A percentile compares a stretch with the other conserved stretches of the same genome.
These are phyloP conservation scores for Solea solea DNA, from an alignment of 2,113 vertebrate genomes.

Conservation along the genomic window DNA sequence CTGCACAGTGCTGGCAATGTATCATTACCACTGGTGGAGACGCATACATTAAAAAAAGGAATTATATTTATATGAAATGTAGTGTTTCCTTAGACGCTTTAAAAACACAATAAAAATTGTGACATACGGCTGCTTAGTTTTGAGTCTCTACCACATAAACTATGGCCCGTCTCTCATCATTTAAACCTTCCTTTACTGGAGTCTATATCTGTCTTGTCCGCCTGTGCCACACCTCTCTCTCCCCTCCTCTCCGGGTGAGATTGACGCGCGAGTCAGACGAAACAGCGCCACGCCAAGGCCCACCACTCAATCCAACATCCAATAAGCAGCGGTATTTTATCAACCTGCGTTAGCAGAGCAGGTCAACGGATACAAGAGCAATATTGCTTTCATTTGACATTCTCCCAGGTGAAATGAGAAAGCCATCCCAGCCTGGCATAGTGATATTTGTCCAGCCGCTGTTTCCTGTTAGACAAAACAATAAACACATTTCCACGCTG, in stretches of 20 bases:
- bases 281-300: slow-evolving; percentile 57
- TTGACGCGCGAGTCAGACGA: slow-evolving; percentile 54
- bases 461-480: background rate
- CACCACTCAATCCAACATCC: slow-evolving; percentile 66
- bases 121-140: background rate
- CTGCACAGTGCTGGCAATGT: slow-evolving; percentile 33
- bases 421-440: slow-evolving; percentile 43
- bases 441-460: background rate
- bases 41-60: slow-evolving; percentile 25
- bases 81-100: slow-evolving; percentile 5
- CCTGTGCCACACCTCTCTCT: background rate
- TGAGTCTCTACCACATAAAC: background rate
- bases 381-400: slow-evolving; percentile 68
- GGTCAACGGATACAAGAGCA: slow-evolving; percentile 43
- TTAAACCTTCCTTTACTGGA: slow-evolving; percentile 4
- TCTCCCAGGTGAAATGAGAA: slow-evolving; percentile 62
- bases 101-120: background rate
- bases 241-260: slow-evolving; percentile 22
- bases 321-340: slow-evolving; percentile 40
- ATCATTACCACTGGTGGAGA: slow-evolving; percentile 14
- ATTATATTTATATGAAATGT: slow-evolving; percentile 10
- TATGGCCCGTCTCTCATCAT: background rate
- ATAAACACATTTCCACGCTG: background rate
- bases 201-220: background rate
- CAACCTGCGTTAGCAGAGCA: slow-evolving; percentile 54